Evolutionary conservation across 2,113 vertebrate species (phyloP).

Genomic region (Labeo catla): DNA sequence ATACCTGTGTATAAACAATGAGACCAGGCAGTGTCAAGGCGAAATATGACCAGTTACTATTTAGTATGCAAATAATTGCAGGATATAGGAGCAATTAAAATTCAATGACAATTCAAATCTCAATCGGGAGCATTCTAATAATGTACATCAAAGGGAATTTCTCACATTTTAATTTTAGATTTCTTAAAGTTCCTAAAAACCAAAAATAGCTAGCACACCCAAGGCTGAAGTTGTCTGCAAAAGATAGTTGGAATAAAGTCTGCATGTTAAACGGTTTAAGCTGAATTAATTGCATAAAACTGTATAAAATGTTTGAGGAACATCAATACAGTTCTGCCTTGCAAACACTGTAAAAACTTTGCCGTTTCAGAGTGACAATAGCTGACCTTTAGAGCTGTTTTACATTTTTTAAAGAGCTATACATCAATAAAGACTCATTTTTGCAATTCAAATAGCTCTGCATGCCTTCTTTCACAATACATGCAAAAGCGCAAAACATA

Average conservation of each 20-base stretch:
- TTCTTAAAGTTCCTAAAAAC: background rate
- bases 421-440: background rate
- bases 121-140: background rate
- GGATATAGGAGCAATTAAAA: background rate
- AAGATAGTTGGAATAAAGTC: background rate
- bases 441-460: background rate
- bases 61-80: background rate
- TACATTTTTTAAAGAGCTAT: background rate
- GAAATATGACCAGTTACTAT: background rate
- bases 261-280: background rate
- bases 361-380: background rate
- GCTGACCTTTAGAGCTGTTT: conserved; percentile 14
- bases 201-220: background rate
- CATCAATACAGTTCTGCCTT: background rate
- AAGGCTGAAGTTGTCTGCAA: background rate
- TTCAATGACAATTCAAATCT: background rate
- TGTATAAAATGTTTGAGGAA: background rate
- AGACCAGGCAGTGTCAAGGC: background rate
- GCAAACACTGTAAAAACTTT: conserved; percentile 2
- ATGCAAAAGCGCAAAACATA: background rate
- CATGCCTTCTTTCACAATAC: background rate
- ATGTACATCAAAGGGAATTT: background rate
- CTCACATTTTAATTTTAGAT: background rate
- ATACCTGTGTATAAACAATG: too few relatives aligned
- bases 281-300: background rate